Percentiles rank a stretch among this genome's conserved stretches.
These are phyloP conservation scores for Drosophila tropicalis DNA, from an alignment of 1,140 invertebrate species.

Conservation along the genomic window DNA sequence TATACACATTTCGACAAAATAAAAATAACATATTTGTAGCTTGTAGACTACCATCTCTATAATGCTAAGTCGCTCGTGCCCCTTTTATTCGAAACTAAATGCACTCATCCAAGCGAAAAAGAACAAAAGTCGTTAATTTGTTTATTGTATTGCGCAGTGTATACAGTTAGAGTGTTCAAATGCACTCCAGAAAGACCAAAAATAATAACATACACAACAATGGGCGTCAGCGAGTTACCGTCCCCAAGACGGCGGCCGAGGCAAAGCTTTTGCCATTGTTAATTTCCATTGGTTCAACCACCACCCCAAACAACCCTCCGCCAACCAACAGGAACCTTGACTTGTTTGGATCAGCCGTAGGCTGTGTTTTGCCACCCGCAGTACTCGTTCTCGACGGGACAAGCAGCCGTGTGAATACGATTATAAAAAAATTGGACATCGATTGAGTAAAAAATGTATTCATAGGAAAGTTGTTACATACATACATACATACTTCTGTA, in stretches of 20 bases:
- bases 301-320: neutral
- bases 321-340: neutral
- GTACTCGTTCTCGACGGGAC: neutral
- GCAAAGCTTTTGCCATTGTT: constrained; percentile 33
- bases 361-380: neutral
- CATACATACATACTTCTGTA: neutral
- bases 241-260: constrained; percentile 8
- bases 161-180: constrained; percentile 60
- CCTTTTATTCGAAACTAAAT: constrained; percentile 21
- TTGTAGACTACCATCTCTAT: neutral
- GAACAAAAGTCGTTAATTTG: constrained; percentile 72
- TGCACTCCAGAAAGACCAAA: constrained; percentile 45
- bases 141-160: constrained; percentile 64
- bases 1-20: no score
- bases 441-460: neutral
- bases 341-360: neutral
- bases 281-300: constrained; percentile 20
- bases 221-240: constrained; percentile 34
- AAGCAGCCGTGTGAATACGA: neutral
- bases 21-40: no score
- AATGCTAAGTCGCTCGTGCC: neutral
- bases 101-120: constrained; percentile 61
- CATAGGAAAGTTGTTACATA: neutral
- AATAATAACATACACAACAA: constrained; percentile 53
- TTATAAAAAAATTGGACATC: neutral